Evolutionary conservation across 2,113 vertebrate species (phyloP).

Genomic region (Xiphophorus hellerii): DNA sequence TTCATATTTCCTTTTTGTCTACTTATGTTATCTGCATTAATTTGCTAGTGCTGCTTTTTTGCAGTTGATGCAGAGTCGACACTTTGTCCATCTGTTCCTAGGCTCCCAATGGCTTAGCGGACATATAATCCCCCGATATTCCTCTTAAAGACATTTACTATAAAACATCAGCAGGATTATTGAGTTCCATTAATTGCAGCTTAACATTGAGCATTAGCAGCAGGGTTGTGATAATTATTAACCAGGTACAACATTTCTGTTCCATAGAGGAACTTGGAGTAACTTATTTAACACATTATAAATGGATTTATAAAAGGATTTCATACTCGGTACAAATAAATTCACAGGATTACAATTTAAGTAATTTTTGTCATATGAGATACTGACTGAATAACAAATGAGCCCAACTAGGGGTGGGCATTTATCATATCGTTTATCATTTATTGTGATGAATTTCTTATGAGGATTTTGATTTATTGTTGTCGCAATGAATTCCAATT

Average conservation of each 20-base stretch:
- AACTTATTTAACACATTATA: not conserved
- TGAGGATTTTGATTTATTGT: too few species aligned
- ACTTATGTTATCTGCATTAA: not conserved
- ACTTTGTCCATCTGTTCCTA: conserved; percentile 47
- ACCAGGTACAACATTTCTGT: not conserved
- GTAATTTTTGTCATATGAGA: not conserved
- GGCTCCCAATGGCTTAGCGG: conserved; percentile 12
- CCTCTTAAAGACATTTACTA: conserved; percentile 26
- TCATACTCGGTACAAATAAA: not conserved
- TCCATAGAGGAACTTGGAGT: conserved; percentile 8
- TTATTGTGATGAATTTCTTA: too few species aligned
- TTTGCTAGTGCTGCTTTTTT: conserved; percentile 27
- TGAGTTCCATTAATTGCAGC: conserved; percentile 34
- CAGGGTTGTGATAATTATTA: conserved; percentile 3
- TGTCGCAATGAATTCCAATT: too few species aligned
- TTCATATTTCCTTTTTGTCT: not conserved
- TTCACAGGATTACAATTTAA: not conserved
- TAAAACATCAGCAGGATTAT: conserved; percentile 31
- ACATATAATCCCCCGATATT: conserved; percentile 26
- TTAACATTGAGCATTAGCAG: conserved; percentile 27
- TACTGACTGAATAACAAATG: not conserved
- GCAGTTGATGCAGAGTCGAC: conserved; percentile 27
- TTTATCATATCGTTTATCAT: too few species aligned
- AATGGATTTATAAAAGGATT: not conserved
- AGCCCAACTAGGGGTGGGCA: conserved; percentile 13